Conservation (phyloP, 2,888 invertebrate genomes). For the Panzeria rudis region DNA sequence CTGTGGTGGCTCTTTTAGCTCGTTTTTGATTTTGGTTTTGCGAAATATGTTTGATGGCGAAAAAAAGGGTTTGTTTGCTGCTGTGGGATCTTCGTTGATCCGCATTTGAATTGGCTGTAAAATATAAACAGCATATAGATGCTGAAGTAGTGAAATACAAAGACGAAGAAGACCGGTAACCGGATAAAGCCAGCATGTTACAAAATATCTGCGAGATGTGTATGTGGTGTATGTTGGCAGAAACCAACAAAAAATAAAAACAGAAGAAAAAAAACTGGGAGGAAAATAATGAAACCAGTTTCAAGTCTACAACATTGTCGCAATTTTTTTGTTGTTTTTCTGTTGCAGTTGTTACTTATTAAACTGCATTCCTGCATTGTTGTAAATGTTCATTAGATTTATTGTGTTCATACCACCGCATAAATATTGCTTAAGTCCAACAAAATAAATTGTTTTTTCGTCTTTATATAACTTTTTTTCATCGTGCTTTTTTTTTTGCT, state of each 20-base stretch:
- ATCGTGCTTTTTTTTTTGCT: background rate
- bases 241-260: background rate
- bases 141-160: constrained; percentile 27
- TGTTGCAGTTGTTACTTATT: constrained; percentile 67
- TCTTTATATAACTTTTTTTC: constrained; percentile 17
- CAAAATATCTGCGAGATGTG: constrained; percentile 47
- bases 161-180: constrained; percentile 65
- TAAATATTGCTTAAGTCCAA: constrained; percentile 55
- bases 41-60: constrained; percentile 46
- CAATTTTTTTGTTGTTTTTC: constrained; percentile 46
- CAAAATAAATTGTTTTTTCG: constrained; percentile 39
- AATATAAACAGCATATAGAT: background rate
- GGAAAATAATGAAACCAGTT: constrained; percentile 63
- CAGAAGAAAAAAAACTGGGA: background rate
- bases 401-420: constrained; percentile 61
- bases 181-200: constrained; percentile 65
- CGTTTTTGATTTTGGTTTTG: constrained; percentile 38
- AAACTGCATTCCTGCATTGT: constrained; percentile 70
- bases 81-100: constrained; percentile 69
- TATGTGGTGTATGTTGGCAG: constrained; percentile 21
- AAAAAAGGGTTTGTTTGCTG: constrained; percentile 49
- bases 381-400: constrained; percentile 71
- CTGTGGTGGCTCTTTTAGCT: constrained; percentile 11
- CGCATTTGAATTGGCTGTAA: constrained; percentile 32
- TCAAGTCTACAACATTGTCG: constrained; percentile 63